These are phyloP conservation scores for Ceratotherium simum DNA, from an alignment of 2,113 vertebrate genomes.

Conservation along the genomic window DNA sequence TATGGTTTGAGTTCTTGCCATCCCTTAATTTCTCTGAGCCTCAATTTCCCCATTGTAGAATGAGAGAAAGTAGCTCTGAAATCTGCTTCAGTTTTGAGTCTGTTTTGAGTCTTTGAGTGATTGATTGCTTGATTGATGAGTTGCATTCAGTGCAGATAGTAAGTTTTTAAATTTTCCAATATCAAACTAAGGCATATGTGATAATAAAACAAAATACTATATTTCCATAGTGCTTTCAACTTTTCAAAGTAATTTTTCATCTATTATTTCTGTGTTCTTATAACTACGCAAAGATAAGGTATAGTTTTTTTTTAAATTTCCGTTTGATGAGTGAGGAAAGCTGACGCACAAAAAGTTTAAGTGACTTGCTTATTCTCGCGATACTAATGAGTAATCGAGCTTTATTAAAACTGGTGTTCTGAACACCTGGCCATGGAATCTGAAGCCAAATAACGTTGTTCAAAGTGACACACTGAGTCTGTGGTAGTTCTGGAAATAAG, in stretches of 20 bases:
- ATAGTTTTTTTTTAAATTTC: neutral
- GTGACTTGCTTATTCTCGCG: conserved; percentile 15
- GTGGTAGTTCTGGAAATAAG: neutral
- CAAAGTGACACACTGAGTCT: neutral
- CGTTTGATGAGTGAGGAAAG: neutral
- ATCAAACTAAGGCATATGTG: neutral
- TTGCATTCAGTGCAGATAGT: neutral
- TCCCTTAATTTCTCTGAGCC: conserved; percentile 22
- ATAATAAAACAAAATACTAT: neutral
- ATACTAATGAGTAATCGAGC: neutral
- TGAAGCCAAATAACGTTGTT: conserved; percentile 7
- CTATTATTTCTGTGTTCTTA: neutral
- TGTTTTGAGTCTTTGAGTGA: neutral
- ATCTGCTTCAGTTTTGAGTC: neutral
- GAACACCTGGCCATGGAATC: neutral
- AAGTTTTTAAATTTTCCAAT: conserved; percentile 32
- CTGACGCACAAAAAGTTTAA: neutral
- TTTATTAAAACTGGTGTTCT: conserved; percentile 17
- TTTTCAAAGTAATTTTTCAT: conserved; percentile 7
- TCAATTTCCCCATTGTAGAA: neutral
- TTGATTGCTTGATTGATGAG: neutral
- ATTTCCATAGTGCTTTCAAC: neutral
- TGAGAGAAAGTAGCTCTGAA: neutral
- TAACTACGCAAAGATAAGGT: neutral
- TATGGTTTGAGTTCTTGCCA: neutral